Evolutionary conservation across 1,140 invertebrate genomes (phyloP), one percentile per base, ranked within the genome.

Genomic region (Phymastichus coffea): DNA sequence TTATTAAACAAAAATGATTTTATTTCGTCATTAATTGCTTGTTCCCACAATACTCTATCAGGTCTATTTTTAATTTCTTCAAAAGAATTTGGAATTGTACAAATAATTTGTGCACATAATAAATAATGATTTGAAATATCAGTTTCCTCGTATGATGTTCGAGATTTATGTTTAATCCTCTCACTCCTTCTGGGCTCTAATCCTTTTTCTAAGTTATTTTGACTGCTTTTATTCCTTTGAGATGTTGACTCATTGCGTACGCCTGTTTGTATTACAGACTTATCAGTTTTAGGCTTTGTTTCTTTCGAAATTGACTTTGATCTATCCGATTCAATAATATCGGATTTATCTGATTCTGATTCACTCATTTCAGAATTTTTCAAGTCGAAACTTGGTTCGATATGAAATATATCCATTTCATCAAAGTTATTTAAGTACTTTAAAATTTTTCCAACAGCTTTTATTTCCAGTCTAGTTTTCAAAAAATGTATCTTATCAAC

Each of bases 401-500:
- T n/a, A n/a, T n/a, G n/a, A n/a, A n/a, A n/a, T n/a, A n/a, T n/a
- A n/a, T n/a, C n/a, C n/a, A n/a, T n/a, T n/a, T n/a, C n/a, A n/a
- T n/a, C n/a, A n/a, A n/a, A n/a, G n/a, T n/a, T n/a, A n/a, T n/a
- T n/a, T n/a, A n/a, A n/a, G n/a, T n/a, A n/a, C n/a, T n/a, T n/a
- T n/a, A n/a, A n/a, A 46, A 46, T 25, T 17, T 25, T 25, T 46
- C 28, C n/a, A n/a, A n/a, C 19, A 17, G 14, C 17, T 25, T 54
- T 37, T 33, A 61, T 28, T 38, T 48, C 17, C 47, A 46, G 69
- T 58, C 70, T 69, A 52, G 71, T 70, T 37, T 67, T 55, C 12
- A 69, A 6, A 60, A 65, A 76, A 69, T 72, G 71, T 58, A 56
- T 69, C 63, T 81, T 74, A 66, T 78, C 76, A 10, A 75, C 58